Evolutionary conservation across 2,888 invertebrate genomes (phyloP), one percentile per base, ranked within the genome.

Genomic region (Corbicula japonica): DNA sequence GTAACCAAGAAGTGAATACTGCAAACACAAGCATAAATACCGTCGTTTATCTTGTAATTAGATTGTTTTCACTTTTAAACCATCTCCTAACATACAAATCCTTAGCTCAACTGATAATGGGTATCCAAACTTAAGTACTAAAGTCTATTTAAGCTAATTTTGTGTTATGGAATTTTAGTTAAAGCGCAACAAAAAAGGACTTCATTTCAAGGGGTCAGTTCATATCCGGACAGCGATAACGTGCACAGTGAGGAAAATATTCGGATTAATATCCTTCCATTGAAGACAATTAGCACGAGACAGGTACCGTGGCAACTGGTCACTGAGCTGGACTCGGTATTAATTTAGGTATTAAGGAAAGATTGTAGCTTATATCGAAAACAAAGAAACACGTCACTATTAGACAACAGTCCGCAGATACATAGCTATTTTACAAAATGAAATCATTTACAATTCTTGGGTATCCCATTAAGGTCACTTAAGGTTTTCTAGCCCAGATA

Each of bases 11-110:
- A 41, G 35, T 44, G 21, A 26, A 46, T 70, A 35, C 58, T 32
- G 32, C 41, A 8, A 30, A 48, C 34, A 48, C 48, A 50, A 34
- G 10, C 30, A 26, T n/a, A 70, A 58, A 70, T 70, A 60, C 52
- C 62, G 18, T 41, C 41, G 71, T 71, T 71, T 71, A 71, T 62
- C 21, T 62, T 41, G 62, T 54, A 44, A 52, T 71, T 71, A 62
- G 46, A 30, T 18, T 54, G 62, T 71, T 71, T 71, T 71, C 34
- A 44, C 62, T 32, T 23, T 35, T 62, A 62, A 71, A 62, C 71
- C 71, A 61, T 52, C 62, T 71, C 21, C 54, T n/a, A 38, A 56
- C 41, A 54, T 41, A 56, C 41, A 38, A 68, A 54, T 12, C 30
- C 56, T n/a, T n/a, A n/a, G n/a, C n/a, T 12, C 8, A 38, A 54